A percentile compares a stretch with the other conserved stretches of the same genome.
Evolutionary conservation across 1,140 invertebrate species (phyloP).

Genomic region (Plectrocnemia conspersa): DNA sequence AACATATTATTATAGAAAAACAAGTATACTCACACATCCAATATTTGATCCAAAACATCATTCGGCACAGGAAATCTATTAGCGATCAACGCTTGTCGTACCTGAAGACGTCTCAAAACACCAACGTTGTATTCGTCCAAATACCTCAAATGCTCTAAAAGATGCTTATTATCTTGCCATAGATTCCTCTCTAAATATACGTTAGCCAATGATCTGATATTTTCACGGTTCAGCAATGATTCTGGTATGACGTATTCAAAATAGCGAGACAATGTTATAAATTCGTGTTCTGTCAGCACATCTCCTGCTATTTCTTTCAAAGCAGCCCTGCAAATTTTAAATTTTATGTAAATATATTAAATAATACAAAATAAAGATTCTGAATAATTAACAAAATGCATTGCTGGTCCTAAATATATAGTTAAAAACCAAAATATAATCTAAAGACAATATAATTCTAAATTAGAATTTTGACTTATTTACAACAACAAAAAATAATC

Average conservation of each 20-base stretch:
- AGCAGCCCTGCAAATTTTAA: slow-evolving; percentile 46
- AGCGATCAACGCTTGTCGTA: slow-evolving; percentile 60
- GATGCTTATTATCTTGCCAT: slow-evolving; percentile 62
- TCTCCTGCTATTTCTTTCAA: slow-evolving; percentile 57
- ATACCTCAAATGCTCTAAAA: slow-evolving; percentile 61
- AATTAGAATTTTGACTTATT: too few relatives aligned
- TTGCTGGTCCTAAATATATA: too few relatives aligned
- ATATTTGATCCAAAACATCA: slow-evolving; percentile 63
- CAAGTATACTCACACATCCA: slow-evolving; percentile 57
- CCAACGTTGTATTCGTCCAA: slow-evolving; percentile 57
- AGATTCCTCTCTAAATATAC: slow-evolving; percentile 61
- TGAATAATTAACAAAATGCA: too few relatives aligned
- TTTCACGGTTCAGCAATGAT: slow-evolving; percentile 49
- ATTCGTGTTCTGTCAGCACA: slow-evolving; percentile 71
- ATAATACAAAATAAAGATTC: too few relatives aligned
- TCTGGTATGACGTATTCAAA: slow-evolving; percentile 53
- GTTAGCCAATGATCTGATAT: slow-evolving; percentile 59
- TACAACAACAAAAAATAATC: too few relatives aligned
- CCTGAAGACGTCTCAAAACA: slow-evolving; percentile 49
- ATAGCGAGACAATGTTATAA: slow-evolving; percentile 64
- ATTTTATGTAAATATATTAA: too few relatives aligned
- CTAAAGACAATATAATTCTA: too few relatives aligned
- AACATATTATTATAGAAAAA: neutral
- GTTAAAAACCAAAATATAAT: too few relatives aligned
- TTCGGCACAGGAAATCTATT: slow-evolving; percentile 61